Evolutionary conservation across 2,113 vertebrate genomes (phyloP), one percentile per base, ranked within the genome.

Genomic region (Tragelaphus imberbis): DNA sequence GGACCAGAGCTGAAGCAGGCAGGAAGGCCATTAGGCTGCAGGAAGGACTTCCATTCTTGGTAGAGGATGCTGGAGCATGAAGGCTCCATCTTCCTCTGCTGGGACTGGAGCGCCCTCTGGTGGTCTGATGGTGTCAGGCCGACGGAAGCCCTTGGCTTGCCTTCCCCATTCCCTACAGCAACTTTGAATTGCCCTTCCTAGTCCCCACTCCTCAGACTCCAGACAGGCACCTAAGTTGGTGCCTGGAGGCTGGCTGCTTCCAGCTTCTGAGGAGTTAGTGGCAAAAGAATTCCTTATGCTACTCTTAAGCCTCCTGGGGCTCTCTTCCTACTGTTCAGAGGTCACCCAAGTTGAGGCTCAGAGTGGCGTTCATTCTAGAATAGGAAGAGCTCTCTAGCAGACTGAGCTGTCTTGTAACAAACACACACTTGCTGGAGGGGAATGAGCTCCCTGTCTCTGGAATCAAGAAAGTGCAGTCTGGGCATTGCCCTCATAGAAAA

Each of bases 101-200:
- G 84, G 81, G 13, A 88, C 71, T 94, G 86, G 94, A 33, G 95
- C 55, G 36, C 97, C 95, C 93, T 96, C 98, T 96, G 71, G 88
- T 97, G 98, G 85, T 40, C n/a, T 36, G 8, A 85, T n/a, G 53
- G 15, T 47, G 51, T 85, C 61, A 79, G 36, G 47, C 11, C 28
- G 2, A 1, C 1, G 1, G 27, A 36, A 55, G 55, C 30, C 21
- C 17, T 21, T 14, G 7, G 19, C 12, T 40, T 7, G 27, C 47
- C 55, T 80, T 33, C 27, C 75, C 44, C 2, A 10, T n/a, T 3
- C 17, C 23, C 7, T 10, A 9, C 17, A 16, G 27, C 53, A 7
- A n/a, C 33, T 63, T 9, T 4, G 9, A 17, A 9, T 21, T 6
- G 33, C 15, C 47, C n/a, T 59, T 55, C 36, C 40, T 36, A 4